phyloP scores from a whole-genome alignment of 2,113 vertebrate species.

The Solea senegalensis region DNA sequence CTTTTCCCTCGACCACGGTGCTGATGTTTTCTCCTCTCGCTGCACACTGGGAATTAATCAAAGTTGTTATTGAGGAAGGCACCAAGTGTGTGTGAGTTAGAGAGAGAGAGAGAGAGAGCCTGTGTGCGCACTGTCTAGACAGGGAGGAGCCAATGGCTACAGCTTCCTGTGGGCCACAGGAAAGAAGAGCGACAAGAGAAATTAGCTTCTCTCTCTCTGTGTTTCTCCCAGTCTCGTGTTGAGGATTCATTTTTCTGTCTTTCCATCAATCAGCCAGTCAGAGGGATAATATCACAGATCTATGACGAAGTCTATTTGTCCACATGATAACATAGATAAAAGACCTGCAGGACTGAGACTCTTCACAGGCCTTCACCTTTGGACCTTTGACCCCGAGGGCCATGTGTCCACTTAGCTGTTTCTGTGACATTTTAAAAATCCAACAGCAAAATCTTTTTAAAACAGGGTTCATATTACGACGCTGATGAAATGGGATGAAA shows the following conservation, averaged over 20 bases:
- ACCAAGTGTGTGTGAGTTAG: conserved; percentile 29
- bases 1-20: conserved; percentile 60
- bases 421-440: conserved; percentile 9
- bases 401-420: too few species aligned
- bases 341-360: not conserved
- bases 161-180: conserved; percentile 65
- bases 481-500: not conserved
- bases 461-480: not conserved
- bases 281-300: too few species aligned
- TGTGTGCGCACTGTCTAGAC: conserved; percentile 76
- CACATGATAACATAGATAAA: not conserved
- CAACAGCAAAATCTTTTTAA: conserved; percentile 2
- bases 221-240: not conserved
- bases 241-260: not conserved
- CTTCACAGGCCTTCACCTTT: not conserved
- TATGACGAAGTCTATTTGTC: too few species aligned
- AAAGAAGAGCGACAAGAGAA: conserved; percentile 40
- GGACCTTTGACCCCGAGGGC: not conserved
- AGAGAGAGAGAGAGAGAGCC: not conserved
- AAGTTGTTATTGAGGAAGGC: conserved; percentile 65
- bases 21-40: conserved; percentile 69
- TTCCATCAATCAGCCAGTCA: not conserved
- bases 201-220: conserved; percentile 12
- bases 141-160: conserved; percentile 80
- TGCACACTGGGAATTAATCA: conserved; percentile 77